A percentile compares a stretch with the other conserved stretches of the same genome.
These are phyloP conservation scores for Enteromius trimaculatus DNA, from an alignment of 2,797 vertebrate genomes.

Conservation along the genomic window DNA sequence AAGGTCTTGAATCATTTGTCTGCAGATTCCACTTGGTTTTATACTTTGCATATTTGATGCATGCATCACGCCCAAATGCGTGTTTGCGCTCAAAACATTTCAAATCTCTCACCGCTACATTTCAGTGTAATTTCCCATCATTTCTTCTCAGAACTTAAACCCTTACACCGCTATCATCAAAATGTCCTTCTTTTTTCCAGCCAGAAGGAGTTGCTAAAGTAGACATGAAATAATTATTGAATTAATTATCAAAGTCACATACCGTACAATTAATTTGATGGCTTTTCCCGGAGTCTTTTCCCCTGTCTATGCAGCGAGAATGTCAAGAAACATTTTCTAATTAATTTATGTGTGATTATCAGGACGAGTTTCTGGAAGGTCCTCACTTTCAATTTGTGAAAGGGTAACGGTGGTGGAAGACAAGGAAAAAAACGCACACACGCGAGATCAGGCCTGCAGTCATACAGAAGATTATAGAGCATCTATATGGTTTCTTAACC, in stretches of 20 bases:
- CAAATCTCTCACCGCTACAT: background rate
- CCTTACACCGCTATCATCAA: conserved; percentile 74
- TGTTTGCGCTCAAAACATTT: background rate
- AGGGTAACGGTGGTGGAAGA: conserved; percentile 68
- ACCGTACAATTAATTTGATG: conserved; percentile 85
- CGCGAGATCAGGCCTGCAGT: conserved; percentile 34
- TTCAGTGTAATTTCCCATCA: conserved; percentile 36
- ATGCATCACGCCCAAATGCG: background rate
- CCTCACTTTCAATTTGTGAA: conserved; percentile 84
- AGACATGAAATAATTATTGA: conserved; percentile 84
- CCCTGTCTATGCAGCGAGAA: conserved; percentile 75
- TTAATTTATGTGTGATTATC: conserved; percentile 87
- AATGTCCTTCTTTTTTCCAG: conserved; percentile 68
- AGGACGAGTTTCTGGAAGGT: conserved; percentile 83
- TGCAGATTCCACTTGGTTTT: background rate
- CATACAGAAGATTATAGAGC: conserved; percentile 35
- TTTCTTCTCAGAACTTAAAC: conserved; percentile 50
- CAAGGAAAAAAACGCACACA: conserved; percentile 53
- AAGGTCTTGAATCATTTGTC: background rate
- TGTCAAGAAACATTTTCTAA: conserved; percentile 87
- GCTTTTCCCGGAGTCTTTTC: conserved; percentile 81
- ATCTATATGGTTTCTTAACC: conserved; percentile 28
- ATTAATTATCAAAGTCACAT: conserved; percentile 86
- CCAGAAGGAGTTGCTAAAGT: conserved; percentile 83
- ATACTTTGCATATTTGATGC: background rate